phyloP scores from a whole-genome alignment of 2,113 vertebrate species.

The Hypomesus transpacificus region DNA sequence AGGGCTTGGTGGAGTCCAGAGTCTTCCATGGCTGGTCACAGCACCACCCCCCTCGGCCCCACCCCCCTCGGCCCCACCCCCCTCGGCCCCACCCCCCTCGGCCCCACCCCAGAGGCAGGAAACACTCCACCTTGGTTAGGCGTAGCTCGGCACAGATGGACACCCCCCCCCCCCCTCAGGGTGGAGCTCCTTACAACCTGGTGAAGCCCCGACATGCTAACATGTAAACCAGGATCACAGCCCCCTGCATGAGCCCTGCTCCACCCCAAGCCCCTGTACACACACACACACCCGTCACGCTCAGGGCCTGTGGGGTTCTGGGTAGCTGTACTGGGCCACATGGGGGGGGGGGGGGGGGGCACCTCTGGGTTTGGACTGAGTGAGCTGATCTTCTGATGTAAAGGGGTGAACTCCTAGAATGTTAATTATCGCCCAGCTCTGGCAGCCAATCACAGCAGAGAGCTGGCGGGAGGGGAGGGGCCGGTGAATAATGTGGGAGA shows the following conservation, averaged over 20 bases:
- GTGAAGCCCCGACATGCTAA: neutral
- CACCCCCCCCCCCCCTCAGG: neutral
- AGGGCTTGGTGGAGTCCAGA: constrained; percentile 35
- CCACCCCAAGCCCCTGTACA: no score
- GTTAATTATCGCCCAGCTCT: no score
- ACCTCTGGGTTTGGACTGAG: no score
- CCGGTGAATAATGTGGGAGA: constrained; percentile 16
- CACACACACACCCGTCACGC: no score
- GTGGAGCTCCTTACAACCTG: neutral
- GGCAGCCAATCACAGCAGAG: neutral
- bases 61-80: neutral
- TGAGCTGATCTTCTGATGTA: no score
- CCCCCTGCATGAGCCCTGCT: no score
- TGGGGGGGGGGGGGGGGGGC: no score
- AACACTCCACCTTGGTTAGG: neutral
- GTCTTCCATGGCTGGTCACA: constrained; percentile 36
- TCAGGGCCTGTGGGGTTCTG: no score
- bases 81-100: no score
- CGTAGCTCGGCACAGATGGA: neutral
- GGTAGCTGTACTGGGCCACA: no score
- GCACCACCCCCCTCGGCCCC: neutral
- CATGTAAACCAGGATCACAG: no score
- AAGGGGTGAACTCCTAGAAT: no score
- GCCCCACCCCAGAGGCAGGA: neutral
- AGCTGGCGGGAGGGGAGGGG: constrained; percentile 12